Conservation (phyloP, 64 coral and sea anemone genomes). For the Hydrozoanthus tunicans region DNA sequence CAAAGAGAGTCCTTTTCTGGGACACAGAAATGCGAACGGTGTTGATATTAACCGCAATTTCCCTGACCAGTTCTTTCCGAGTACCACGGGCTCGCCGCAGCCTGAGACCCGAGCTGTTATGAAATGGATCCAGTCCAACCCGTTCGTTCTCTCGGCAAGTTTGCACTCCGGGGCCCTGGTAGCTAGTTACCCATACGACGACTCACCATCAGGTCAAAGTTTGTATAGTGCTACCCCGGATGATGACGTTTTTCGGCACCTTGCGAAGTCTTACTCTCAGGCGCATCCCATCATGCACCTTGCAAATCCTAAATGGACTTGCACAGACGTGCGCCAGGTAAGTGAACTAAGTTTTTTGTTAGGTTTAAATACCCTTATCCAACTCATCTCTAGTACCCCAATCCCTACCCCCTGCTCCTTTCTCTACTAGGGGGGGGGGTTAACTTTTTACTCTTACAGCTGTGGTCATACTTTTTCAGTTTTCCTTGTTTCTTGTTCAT, state of each 20-base stretch:
- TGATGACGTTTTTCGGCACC: conserved; percentile 91
- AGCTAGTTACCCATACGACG: conserved; percentile 93
- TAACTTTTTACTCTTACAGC: no score
- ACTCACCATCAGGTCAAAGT: conserved; percentile 95
- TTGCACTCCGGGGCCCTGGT: conserved; percentile 90
- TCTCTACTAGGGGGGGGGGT: no score
- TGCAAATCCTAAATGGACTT: conserved; percentile 96
- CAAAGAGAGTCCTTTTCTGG: conserved; percentile 57
- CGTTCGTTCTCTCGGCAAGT: conserved; percentile 94
- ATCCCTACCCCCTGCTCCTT: not conserved
- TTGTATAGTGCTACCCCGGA: conserved; percentile 98
- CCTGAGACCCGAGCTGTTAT: conserved; percentile 79
- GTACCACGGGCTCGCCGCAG: conserved; percentile 83
- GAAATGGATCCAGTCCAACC: conserved; percentile 87
- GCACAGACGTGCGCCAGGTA: conserved; percentile 65
- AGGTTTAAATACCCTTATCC: no score
- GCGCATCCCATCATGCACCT: conserved; percentile 95
- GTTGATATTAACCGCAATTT: conserved; percentile 98
- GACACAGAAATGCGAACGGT: conserved; percentile 87
- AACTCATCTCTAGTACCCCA: not conserved
- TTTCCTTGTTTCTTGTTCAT: no score
- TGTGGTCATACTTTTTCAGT: no score
- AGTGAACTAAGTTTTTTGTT: not conserved
- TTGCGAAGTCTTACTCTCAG: conserved; percentile 93
- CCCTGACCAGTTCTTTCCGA: conserved; percentile 98